Evolutionary conservation across 2,797 vertebrate genomes (phyloP), one percentile per base, ranked within the genome.

Genomic region (Xenopus petersii): DNA sequence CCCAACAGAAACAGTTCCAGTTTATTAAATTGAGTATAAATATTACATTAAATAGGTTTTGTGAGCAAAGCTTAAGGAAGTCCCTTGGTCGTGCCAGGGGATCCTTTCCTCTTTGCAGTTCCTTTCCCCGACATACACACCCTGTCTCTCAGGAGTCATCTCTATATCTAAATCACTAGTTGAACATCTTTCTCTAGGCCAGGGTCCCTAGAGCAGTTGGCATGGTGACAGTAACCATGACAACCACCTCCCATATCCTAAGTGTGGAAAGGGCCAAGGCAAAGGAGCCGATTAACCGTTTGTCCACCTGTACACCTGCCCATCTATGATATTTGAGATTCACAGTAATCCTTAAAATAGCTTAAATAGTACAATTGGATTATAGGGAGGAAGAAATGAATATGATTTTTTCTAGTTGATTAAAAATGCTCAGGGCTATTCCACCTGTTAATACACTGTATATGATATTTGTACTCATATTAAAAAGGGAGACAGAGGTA

Each of bases 181-280:
- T 79, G 55, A 70, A 63, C 71, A 79, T 74, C 67, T 30, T 79
- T 79, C 73, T 74, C 67, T 70, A 85, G 77, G 83, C 77, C 88
- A 80, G 48, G 66, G 82, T 15, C 66, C 85, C 66, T 21, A 79
- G 82, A 88, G 88, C 89, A 88, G 87, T 82, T 13, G 24, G 82
- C 88, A 90, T 87, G 86, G 90, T 86, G 90, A 93, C 89, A 1
- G 87, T 91, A 7, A 36, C 87, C 86, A 89, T 82, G 86, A 83
- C 79, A 72, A 92, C 89, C 56, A 0, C 72, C 85, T 82, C 81
- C 84, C 88, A 84, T 84, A 82, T 79, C 80, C 84, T 78, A 74
- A 87, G 74, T 80, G 62, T 68, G 12, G 16, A 24, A 33, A 62
- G 66, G 68, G 13, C 68, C 55, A 47, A 15, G 42, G 58, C 59